Evolutionary conservation across 2,113 vertebrate species (phyloP), one percentile per base, ranked within the genome.

Genomic region (Chascanopsetta lugubris): DNA sequence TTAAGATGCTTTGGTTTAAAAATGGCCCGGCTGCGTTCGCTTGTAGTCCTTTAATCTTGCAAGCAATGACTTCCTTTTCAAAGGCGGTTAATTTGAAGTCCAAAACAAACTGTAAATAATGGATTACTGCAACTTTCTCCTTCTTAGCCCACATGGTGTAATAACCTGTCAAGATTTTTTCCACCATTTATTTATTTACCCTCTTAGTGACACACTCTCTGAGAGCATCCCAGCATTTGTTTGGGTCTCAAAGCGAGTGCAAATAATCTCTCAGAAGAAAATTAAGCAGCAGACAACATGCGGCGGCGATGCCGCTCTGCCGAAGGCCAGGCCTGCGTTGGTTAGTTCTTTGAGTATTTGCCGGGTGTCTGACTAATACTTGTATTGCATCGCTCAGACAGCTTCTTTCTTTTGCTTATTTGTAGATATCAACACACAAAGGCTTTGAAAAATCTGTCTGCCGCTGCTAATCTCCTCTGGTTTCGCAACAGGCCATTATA

Each of bases 31-130:
- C n/a, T n/a, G n/a, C n/a, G n/a, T 82, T 76, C 72, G 85, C 78
- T 47, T 88, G 83, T 43, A 59, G 76, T 84, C 57, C 71, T 92
- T 88, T 93, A 91, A 93, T 92, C 82, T 90, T 49, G 88, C 86
- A 85, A 88, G 85, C 90, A 93, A 92, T 83, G 80, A 84, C 76
- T 91, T 92, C 83, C 77, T 83, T 93, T 91, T 77, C 87, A 93
- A 77, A 81, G n/a, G 69, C 69, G 66, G 61, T 47, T 89, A 90
- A 90, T 93, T 89, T 92, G 93, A 84, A 84, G 78, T 87, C 81
- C 84, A 85, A 86, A 92, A 90, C 82, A 92, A 91, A 91, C 91
- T 81, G 89, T 94, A 93, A 94, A 95, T 94, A 93, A 95, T 94
- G 74, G 78, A 94, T 94, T 83, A 86, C 69, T 90, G 77, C 84